Base-by-base conservation (phyloP, 2,113 vertebrate species). In the Boulengeromyrus knoepffleri region DNA sequence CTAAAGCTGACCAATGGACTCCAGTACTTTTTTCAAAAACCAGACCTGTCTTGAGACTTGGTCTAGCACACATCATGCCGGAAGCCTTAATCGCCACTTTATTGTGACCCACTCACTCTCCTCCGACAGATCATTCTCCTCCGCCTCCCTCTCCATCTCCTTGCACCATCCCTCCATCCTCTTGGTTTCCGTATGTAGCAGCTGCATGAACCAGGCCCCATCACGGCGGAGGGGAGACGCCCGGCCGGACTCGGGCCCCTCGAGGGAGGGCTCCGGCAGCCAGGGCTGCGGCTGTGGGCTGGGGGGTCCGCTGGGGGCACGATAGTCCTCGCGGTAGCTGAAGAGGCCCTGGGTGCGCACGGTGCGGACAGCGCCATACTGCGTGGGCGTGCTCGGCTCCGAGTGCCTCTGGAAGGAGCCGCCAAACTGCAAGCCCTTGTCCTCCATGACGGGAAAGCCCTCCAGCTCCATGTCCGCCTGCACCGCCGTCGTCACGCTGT, bases 291-390 rank as follows among this genome's bases (percentile, higher is more conserved):
- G 96, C 52, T 97, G 98, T 0, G 98, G 97, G 93, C 95, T 97
- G 90, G 97, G 92, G 0, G 97, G 96, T 91, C 98, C 97, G 50
- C 96, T 97, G n/a, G 97, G 97, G 36, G 97, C 94, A 92, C 99
- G 95, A 90, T 99, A 97, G 94, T 99, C 99, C 94, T 99, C 99
- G 90, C 99, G 95, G 95, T 99, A 99, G 93, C 98, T 99, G 95
- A 99, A 99, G 92, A 99, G 96, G 87, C 99, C 99, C 94, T 99
- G 99, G 2, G 99, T 99, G 93, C 98, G 96, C 91, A 99, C 99
- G 56, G 99, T 99, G 89, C 98, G 96, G 91, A 98, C 96, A 0
- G 97, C 98, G 1, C 97, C 97, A 0, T 99, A 99, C 91, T 99
- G 98, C 12, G 98, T 99, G 50, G 99, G 99, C 0, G 99, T 99